Evolutionary conservation across 2,113 vertebrate species (phyloP), one percentile per base, ranked within the genome.

Genomic region (Heterotis niloticus): DNA sequence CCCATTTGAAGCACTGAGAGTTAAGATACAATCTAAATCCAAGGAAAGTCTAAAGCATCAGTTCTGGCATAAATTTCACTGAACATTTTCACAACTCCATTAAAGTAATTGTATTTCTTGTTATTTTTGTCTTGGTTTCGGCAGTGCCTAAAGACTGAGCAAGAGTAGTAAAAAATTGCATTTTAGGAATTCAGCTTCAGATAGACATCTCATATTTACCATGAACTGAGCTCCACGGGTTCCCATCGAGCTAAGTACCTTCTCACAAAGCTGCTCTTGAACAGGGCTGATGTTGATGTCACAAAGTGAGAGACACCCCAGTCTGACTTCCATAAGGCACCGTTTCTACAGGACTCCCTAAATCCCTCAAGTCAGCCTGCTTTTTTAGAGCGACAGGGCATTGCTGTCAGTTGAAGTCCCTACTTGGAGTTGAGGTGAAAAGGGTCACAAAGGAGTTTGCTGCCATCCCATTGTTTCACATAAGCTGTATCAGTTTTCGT

Each of bases 191-290:
- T 62, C 54, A 23, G 68, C 64, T 26, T 67, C 23, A 67, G 28
- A 56, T 68, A 70, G 77, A 52, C 28, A 18, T 68, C 28, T 72
- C 52, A 18, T n/a, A 28, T 62, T 62, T 18, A 20, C 18, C 13
- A n/a, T 71, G 26, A 71, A 71, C 77, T 18, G 77, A 60, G 26
- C 57, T 23, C 28, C 77, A 44, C 44, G 62, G 34, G n/a, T 79
- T 72, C 64, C 68, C 29, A 34, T 57, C n/a, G 10, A 79, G 28
- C 14, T 17, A n/a, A 75, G 24, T 51, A 23, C 51, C 59, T 44
- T 79, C 67, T 16, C 57, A 24, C 56, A 28, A 29, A 62, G 59
- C 29, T 70, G 56, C 57, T 62, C 62, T 52, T 29, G 44, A 28
- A 65, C 29, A n/a, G 5, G 66, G 65, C 26, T 54, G 29, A 59